Percentiles rank a stretch among this genome's conserved stretches.
Conservation (phyloP, 2,888 invertebrate genomes). For the Hydrotaea cyrtoneurina region DNA sequence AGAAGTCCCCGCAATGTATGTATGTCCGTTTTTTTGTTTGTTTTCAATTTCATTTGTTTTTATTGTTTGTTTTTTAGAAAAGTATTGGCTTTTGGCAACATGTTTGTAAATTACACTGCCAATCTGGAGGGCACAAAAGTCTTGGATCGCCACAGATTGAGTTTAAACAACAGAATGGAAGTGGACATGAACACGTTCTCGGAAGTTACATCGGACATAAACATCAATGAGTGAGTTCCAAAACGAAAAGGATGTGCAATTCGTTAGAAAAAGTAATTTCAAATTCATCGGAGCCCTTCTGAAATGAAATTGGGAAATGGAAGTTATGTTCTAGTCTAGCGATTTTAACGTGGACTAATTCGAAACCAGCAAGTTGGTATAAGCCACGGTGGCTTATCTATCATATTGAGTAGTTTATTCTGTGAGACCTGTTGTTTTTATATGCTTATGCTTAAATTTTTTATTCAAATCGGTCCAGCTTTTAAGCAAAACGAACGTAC, state of each 20-base stretch:
- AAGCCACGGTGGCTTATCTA: too few species aligned
- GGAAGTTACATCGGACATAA: constrained; percentile 71
- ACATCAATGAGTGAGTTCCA: constrained; percentile 41
- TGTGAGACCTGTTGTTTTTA: too few species aligned
- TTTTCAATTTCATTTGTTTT: background rate
- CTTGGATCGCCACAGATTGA: constrained; percentile 72
- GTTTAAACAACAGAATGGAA: constrained; percentile 75
- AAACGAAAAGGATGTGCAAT: background rate
- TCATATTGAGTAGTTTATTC: too few species aligned
- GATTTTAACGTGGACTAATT: too few species aligned
- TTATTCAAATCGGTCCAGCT: too few species aligned
- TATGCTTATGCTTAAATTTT: too few species aligned
- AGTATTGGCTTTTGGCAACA: constrained; percentile 78
- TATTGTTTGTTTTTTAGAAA: constrained; percentile 67
- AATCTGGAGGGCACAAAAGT: constrained; percentile 71
- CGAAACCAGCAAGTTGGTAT: too few species aligned
- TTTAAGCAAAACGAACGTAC: too few species aligned
- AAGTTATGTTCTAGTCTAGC: too few species aligned
- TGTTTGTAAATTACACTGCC: constrained; percentile 75
- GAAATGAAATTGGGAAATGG: too few species aligned
- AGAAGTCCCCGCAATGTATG: constrained; percentile 36
- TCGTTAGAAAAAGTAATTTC: too few species aligned
- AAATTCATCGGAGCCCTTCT: too few species aligned
- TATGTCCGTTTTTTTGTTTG: background rate
- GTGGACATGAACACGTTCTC: constrained; percentile 72